Percentiles rank a stretch among this genome's conserved stretches.
Evolutionary conservation across 2,113 vertebrate species (phyloP).

Genomic region (Strigops habroptila): DNA sequence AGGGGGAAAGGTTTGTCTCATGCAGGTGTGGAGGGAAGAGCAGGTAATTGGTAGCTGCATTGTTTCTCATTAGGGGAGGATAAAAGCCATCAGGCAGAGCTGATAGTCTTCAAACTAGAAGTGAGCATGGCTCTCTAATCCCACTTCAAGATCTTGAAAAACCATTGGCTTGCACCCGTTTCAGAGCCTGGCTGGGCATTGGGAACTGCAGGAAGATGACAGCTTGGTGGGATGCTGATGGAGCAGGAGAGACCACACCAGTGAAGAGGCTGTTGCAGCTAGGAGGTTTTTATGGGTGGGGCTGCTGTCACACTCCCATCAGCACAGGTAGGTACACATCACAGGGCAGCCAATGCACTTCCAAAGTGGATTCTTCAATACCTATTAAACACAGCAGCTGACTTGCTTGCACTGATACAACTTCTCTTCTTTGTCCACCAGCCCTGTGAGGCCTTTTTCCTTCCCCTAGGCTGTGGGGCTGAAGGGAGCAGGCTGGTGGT

Average conservation of each 20-base stretch:
- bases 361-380: accelerated
- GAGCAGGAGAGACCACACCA: background rate
- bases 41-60: background rate
- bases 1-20: background rate
- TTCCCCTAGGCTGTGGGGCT: background rate
- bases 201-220: background rate
- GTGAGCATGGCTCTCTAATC: accelerated
- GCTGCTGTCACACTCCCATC: accelerated
- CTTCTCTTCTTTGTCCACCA: background rate
- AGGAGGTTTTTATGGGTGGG: background rate
- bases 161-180: accelerated
- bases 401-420: background rate
- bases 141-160: background rate
- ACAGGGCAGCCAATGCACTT: accelerated
- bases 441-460: background rate
- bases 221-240: background rate
- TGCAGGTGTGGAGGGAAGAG: background rate
- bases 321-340: background rate
- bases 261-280: background rate
- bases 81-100: background rate
- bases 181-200: background rate
- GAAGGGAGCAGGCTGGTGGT: accelerated
- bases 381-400: background rate
- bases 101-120: background rate
- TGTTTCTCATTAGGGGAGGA: background rate